phyloP scores from a whole-genome alignment of 2,888 invertebrate species.

The Julus scandinavius region DNA sequence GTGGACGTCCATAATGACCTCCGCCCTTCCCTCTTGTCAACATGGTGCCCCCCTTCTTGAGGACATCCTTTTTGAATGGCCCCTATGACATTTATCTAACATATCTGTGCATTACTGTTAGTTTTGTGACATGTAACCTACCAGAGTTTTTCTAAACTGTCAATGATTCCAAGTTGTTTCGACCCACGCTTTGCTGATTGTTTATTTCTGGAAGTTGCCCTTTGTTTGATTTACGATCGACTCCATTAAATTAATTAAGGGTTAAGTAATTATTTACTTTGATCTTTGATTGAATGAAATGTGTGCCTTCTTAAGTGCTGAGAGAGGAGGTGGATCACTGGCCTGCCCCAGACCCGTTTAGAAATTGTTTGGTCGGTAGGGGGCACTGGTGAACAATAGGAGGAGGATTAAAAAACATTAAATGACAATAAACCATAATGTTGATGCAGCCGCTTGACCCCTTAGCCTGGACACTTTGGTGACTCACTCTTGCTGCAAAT shows the following conservation, averaged over 20 bases:
- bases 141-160: neutral
- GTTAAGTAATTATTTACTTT: slow-evolving; percentile 1
- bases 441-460: neutral
- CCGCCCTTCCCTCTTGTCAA: too few relatives aligned
- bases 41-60: too few relatives aligned
- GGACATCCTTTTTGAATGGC: too few relatives aligned
- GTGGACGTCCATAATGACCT: too few relatives aligned
- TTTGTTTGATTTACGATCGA: neutral
- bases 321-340: neutral
- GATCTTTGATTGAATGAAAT: neutral
- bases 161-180: neutral
- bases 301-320: neutral
- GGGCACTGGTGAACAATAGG: neutral
- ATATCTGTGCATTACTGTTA: too few relatives aligned
- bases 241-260: slow-evolving; percentile 1
- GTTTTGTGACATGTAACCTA: neutral
- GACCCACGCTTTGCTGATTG: neutral
- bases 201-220: neutral
- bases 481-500: neutral
- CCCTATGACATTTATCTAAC: too few relatives aligned
- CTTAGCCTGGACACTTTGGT: neutral
- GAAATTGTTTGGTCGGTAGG: neutral
- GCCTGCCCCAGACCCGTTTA: neutral
- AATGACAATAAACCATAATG: neutral
- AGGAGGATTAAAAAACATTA: neutral